Conservation (phyloP, 2,113 vertebrate species). For the Ciconia maguari region DNA sequence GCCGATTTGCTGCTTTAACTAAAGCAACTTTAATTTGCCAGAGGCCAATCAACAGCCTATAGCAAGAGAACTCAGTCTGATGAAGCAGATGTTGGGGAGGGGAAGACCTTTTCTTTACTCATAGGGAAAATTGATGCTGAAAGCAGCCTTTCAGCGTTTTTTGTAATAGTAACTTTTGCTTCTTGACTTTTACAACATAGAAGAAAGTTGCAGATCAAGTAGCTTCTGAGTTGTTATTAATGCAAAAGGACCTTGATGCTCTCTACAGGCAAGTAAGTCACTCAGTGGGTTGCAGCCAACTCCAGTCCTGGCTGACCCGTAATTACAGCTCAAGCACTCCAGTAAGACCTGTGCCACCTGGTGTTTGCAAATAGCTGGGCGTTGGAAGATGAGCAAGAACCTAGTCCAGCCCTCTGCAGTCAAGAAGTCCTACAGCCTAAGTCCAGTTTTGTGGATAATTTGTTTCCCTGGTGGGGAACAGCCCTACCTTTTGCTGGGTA, state of each 20-base stretch:
- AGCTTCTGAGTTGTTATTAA: background rate
- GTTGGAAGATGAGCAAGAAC: background rate
- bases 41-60: background rate
- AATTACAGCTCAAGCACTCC: background rate
- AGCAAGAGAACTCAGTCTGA: background rate
- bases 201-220: background rate
- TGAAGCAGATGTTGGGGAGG: conserved; percentile 24
- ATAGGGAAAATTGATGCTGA: background rate
- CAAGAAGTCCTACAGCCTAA: background rate
- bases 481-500: background rate
- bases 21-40: conserved; percentile 18
- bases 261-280: background rate
- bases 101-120: conserved; percentile 30
- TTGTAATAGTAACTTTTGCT: background rate
- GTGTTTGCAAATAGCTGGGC: background rate
- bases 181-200: background rate
- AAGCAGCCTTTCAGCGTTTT: conserved; percentile 20
- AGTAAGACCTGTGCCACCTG: background rate
- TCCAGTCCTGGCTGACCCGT: background rate
- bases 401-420: background rate
- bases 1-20: conserved; percentile 9
- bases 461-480: background rate
- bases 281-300: background rate
- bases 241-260: background rate
- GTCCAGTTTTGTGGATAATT: background rate